These are phyloP conservation scores for Drosophila merina DNA, from an alignment of 2,888 invertebrate species.

Conservation along the genomic window DNA sequence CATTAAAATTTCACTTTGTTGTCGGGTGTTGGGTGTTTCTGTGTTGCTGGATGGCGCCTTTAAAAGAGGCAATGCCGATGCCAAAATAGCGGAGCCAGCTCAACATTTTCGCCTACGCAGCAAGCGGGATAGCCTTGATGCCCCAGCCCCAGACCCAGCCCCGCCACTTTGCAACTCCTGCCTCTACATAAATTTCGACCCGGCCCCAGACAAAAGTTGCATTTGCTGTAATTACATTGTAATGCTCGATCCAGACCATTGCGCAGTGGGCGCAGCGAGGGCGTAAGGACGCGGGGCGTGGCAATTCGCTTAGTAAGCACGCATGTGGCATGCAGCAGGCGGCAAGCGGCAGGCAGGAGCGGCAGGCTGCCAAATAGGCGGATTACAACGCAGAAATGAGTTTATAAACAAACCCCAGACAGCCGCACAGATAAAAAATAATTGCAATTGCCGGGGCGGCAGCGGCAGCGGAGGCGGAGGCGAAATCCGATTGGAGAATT, in stretches of 20 bases:
- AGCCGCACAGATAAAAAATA: conserved; percentile 72
- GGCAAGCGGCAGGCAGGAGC: conserved; percentile 43
- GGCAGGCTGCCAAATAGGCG: conserved; percentile 68
- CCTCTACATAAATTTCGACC: conserved; percentile 57
- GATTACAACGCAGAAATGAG: conserved; percentile 76
- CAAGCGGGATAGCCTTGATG: conserved; percentile 25
- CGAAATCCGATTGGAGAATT: conserved; percentile 24
- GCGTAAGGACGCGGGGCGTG: conserved; percentile 6
- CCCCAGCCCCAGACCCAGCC: not conserved
- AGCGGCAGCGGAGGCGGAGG: not conserved
- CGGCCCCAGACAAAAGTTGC: conserved; percentile 69
- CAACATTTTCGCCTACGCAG: conserved; percentile 60
- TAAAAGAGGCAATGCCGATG: conserved; percentile 31
- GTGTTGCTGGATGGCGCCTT: conserved; percentile 58
- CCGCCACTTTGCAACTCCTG: conserved; percentile 6
- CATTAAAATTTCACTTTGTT: conserved; percentile 78
- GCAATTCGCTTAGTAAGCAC: conserved; percentile 60
- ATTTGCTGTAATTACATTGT: conserved; percentile 75
- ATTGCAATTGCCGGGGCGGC: conserved; percentile 63
- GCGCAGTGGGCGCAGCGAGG: conserved; percentile 1
- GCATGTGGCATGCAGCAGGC: conserved; percentile 49
- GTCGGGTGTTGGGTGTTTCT: conserved; percentile 50
- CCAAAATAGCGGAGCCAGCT: conserved; percentile 15
- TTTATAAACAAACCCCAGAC: conserved; percentile 70
- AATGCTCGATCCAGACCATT: conserved; percentile 52